Percentiles rank a stretch among this genome's conserved stretches.
Evolutionary conservation across 2,797 vertebrate genomes (phyloP).

Genomic region (Steatocranus sp.): DNA sequence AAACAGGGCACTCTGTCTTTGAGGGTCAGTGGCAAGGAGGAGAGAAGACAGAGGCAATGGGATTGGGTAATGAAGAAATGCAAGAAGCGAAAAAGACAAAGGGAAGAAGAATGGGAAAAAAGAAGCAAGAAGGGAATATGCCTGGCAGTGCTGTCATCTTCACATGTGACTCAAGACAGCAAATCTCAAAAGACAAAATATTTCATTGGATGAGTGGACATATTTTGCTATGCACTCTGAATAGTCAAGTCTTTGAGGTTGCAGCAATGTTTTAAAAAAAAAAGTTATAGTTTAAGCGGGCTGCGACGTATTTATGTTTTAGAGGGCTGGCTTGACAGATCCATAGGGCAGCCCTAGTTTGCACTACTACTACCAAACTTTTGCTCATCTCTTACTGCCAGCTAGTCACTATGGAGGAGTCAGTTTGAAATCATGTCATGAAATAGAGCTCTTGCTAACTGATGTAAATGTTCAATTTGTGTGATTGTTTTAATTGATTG

Average conservation of each 20-base stretch:
- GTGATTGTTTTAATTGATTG: background rate
- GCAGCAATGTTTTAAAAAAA: background rate
- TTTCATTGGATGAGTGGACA: conserved; percentile 34
- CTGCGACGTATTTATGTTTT: conserved; percentile 2
- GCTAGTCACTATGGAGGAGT: background rate
- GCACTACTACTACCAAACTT: background rate
- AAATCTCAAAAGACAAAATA: conserved; percentile 49
- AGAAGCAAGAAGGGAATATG: conserved; percentile 12
- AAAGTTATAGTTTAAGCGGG: background rate
- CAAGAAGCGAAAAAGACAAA: background rate
- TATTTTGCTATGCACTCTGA: conserved; percentile 10
- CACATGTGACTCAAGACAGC: conserved; percentile 53
- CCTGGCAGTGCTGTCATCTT: conserved; percentile 37
- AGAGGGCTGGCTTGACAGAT: background rate
- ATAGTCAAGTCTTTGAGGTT: conserved; percentile 22
- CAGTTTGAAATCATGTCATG: background rate
- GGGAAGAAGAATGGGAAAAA: background rate
- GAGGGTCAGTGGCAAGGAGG: conserved; percentile 32
- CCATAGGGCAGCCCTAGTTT: background rate
- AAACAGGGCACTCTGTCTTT: conserved; percentile 45
- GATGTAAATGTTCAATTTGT: background rate
- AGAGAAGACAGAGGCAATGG: conserved; percentile 8
- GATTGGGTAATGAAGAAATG: background rate
- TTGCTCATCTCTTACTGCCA: background rate
- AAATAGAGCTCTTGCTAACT: background rate